A percentile compares a stretch with the other conserved stretches of the same genome.
Conservation (phyloP, 2,888 invertebrate species). For the Amiota mariae region DNA sequence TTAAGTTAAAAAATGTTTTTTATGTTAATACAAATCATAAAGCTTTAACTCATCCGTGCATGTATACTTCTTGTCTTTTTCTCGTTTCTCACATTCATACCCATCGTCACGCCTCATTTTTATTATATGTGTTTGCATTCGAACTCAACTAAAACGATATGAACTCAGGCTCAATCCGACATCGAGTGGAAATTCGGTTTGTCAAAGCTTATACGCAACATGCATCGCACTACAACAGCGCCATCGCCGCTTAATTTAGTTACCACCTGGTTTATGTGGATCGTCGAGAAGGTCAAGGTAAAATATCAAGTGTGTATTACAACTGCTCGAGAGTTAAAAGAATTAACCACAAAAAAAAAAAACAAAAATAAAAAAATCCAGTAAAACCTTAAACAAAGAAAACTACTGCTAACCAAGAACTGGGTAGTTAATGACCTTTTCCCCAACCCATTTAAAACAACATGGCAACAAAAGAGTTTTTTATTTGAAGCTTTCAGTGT, state of each 20-base stretch:
- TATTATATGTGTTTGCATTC: not conserved
- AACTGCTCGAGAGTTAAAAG: slow-evolving; percentile 51
- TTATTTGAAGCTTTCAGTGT: slow-evolving; percentile 58
- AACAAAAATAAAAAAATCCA: too few relatives aligned
- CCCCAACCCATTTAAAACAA: slow-evolving; percentile 72
- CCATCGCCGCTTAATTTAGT: slow-evolving; percentile 98
- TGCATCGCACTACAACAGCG: slow-evolving; percentile 98
- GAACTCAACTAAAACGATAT: slow-evolving; percentile 41
- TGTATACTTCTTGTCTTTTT: slow-evolving; percentile 34
- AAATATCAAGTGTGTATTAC: slow-evolving; percentile 64
- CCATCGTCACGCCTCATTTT: slow-evolving; percentile 24
- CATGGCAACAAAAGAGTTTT: slow-evolving; percentile 66
- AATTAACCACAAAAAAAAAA: slow-evolving; percentile 5
- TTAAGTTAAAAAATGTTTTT: not conserved
- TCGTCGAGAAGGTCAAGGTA: slow-evolving; percentile 86
- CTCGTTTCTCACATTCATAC: slow-evolving; percentile 50
- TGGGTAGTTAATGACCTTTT: slow-evolving; percentile 66
- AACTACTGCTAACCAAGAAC: slow-evolving; percentile 45
- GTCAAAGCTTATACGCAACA: slow-evolving; percentile 97
- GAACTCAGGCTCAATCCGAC: slow-evolving; percentile 93
- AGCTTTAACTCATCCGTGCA: slow-evolving; percentile 22
- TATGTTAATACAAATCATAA: not conserved
- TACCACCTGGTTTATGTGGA: slow-evolving; percentile 93
- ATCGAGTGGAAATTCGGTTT: slow-evolving; percentile 99
- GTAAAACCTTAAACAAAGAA: slow-evolving; percentile 34